Evolutionary conservation across 2,888 invertebrate genomes (phyloP), one percentile per base, ranked within the genome.

Genomic region (Plagodis dolabraria): DNA sequence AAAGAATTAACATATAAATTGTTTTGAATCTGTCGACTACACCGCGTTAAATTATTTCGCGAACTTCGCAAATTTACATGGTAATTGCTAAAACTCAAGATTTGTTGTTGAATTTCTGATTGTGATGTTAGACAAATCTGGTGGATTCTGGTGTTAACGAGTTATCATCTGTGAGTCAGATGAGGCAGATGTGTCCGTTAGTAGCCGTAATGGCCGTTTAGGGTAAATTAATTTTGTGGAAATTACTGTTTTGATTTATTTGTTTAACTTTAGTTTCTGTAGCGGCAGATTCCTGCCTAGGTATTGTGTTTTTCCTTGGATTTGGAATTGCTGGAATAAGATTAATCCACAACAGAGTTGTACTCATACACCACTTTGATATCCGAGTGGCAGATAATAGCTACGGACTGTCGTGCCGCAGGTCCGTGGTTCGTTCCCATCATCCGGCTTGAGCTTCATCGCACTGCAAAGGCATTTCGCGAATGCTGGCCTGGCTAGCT

Each of bases 31-130:
- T 84, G 75, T 68, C 85, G 85, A 87, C 88, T 87, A 87, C 89
- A 86, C 79, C 82, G 86, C 85, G 87, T 84, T 90, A 89, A 91
- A 91, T 92, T 92, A 92, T 92, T 89, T 92, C 89, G 86, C 82
- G 87, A 91, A 92, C 86, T 92, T 92, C 87, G 79, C 85, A 83
- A 91, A 92, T 92, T 92, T 89, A 90, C 91, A 92, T 92, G 88
- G 87, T 92, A 92, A 92, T 92, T 89, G 89, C 86, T 85, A 88
- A 90, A 91, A 91, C 86, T 92, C 89, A 90, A 90, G 92, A 92
- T 90, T 90, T 89, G 92, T 89, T 89, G 89, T 88, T 76, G 86
- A 82, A 85, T 83, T 83, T 80, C 80, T 84, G 88, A 89, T 90
- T 90, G 87, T 89, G 81, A 75, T 85, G 84, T 85, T 85, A 83